Percentiles rank a stretch among this genome's conserved stretches.
Conservation (phyloP, 2,797 vertebrate genomes). For the Sebastiscus albofasciatus region DNA sequence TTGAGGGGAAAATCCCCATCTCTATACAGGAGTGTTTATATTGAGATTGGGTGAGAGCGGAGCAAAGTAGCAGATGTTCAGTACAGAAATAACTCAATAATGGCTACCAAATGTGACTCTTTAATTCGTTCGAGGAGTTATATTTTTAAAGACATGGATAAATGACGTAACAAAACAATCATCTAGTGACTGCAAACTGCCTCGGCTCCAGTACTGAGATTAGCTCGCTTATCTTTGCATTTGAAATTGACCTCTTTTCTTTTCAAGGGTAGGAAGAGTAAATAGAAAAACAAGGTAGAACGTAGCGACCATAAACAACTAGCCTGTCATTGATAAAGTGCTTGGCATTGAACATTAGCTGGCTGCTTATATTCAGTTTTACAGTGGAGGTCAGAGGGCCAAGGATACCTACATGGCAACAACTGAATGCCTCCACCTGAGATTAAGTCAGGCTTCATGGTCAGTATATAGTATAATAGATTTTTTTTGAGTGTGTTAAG, state of each 20-base stretch:
- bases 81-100: constrained; percentile 9
- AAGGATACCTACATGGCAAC: constrained; percentile 12
- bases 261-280: constrained; percentile 15
- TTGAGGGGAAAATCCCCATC: not conserved
- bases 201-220: not conserved
- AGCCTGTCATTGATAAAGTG: constrained; percentile 21
- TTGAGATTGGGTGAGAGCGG: not conserved
- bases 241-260: constrained; percentile 12
- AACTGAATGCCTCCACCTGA: not conserved
- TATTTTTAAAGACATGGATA: not conserved
- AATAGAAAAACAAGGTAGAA: constrained; percentile 9
- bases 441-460: constrained; percentile 5
- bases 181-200: not conserved
- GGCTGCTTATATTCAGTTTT: constrained; percentile 18
- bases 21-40: not conserved
- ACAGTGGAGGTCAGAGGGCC: constrained; percentile 5
- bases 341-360: constrained; percentile 6
- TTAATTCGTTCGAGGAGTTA: not conserved
- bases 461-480: not conserved
- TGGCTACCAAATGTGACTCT: not conserved
- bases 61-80: constrained; percentile 21
- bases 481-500: not conserved
- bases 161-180: not conserved
- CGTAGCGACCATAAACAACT: constrained; percentile 21
- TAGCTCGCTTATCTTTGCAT: not conserved